Conservation (phyloP, 2,113 vertebrate genomes). For the Montifringilla adamsi region DNA sequence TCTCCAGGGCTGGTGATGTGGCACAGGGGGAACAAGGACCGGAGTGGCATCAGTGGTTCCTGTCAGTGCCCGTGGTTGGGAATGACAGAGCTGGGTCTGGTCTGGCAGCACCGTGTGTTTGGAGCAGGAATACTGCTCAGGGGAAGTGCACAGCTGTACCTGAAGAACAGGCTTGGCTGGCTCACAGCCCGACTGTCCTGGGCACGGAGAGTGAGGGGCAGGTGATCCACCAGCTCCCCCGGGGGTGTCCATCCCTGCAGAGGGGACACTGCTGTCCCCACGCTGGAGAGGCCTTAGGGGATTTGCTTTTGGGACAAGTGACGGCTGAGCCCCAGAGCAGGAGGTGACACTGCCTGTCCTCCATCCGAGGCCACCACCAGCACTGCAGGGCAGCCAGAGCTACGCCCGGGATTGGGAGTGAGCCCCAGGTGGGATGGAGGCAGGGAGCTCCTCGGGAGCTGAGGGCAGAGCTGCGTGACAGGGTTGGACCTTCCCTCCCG, state of each 20-base stretch:
- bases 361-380: background rate
- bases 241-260: accelerated
- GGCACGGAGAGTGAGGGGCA: background rate
- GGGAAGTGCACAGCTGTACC: background rate
- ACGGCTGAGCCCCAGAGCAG: accelerated
- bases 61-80: background rate
- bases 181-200: background rate
- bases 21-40: accelerated
- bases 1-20: background rate
- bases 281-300: accelerated
- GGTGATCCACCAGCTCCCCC: accelerated
- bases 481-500: background rate
- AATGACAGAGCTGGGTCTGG: background rate
- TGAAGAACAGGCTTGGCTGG: slow-evolving; percentile 23
- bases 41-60: background rate
- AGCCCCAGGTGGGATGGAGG: background rate
- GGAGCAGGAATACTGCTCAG: background rate
- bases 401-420: background rate
- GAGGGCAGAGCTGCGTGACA: background rate
- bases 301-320: background rate
- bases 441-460: background rate
- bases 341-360: background rate
- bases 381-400: background rate
- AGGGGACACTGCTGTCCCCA: background rate
- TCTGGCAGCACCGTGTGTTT: background rate